Evolutionary conservation across 2,113 vertebrate genomes (phyloP).

Genomic region (Zosterops pallidus): DNA sequence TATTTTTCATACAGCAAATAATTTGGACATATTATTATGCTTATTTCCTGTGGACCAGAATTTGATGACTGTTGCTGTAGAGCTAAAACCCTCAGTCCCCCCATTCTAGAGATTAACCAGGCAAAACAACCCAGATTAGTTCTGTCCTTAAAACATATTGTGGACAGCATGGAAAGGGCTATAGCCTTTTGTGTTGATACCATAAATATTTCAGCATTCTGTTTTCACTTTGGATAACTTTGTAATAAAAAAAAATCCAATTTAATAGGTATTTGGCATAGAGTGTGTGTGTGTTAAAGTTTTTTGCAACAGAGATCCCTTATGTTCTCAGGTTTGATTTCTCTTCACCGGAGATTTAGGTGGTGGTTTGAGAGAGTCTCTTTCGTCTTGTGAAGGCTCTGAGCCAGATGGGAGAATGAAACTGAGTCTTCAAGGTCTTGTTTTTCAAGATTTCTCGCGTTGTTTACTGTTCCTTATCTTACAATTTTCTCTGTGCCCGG

Average conservation of each 20-base stretch:
- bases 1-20: not conserved
- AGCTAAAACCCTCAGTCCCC: not conserved
- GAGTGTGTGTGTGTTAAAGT: not conserved
- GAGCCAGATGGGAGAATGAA: no score
- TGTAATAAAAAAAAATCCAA: not conserved
- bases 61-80: not conserved
- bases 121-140: not conserved
- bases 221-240: not conserved
- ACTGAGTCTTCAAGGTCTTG: no score
- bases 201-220: not conserved
- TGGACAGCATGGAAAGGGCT: not conserved
- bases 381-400: no score
- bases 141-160: not conserved
- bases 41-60: not conserved
- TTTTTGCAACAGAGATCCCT: not conserved
- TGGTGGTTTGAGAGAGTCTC: no score
- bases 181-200: not conserved
- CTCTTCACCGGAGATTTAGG: no score
- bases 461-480: no score
- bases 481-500: no score
- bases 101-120: not conserved
- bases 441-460: no score
- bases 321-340: not conserved
- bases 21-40: not conserved
- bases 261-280: not conserved